Conservation (phyloP, 2,888 invertebrate genomes). For the Bimastos eiseni region DNA sequence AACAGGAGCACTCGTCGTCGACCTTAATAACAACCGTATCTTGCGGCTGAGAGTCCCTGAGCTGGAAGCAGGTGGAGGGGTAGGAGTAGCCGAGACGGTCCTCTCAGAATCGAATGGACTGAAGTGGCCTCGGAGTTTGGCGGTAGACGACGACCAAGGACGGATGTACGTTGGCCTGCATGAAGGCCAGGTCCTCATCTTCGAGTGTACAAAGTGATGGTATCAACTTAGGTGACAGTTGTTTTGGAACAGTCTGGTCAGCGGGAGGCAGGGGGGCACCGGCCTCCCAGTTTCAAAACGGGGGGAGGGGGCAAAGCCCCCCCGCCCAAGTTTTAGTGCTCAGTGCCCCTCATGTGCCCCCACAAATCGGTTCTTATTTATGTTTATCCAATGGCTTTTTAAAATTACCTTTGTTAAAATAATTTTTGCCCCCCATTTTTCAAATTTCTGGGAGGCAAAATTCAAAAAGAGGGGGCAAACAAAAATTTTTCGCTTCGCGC, state of each 20-base stretch:
- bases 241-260: neutral
- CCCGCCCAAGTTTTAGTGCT: too few species aligned
- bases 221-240: neutral
- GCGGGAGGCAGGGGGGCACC: too few species aligned
- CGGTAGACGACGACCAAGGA: neutral
- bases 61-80: neutral
- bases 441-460: too few species aligned
- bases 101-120: conserved; percentile 15
- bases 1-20: neutral
- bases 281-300: too few species aligned
- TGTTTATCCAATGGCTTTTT: too few species aligned
- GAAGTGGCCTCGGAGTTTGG: conserved; percentile 18
- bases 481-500: too few species aligned
- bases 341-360: too few species aligned
- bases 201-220: neutral
- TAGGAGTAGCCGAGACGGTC: neutral
- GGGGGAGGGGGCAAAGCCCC: too few species aligned
- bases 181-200: conserved; percentile 20
- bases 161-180: neutral
- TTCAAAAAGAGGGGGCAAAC: too few species aligned
- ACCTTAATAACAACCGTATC: neutral
- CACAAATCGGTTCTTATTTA: too few species aligned
- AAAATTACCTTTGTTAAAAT: too few species aligned
- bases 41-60: neutral
- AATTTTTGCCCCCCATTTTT: too few species aligned